Conservation (phyloP, 2,888 invertebrate genomes). For the Volucella inflata region DNA sequence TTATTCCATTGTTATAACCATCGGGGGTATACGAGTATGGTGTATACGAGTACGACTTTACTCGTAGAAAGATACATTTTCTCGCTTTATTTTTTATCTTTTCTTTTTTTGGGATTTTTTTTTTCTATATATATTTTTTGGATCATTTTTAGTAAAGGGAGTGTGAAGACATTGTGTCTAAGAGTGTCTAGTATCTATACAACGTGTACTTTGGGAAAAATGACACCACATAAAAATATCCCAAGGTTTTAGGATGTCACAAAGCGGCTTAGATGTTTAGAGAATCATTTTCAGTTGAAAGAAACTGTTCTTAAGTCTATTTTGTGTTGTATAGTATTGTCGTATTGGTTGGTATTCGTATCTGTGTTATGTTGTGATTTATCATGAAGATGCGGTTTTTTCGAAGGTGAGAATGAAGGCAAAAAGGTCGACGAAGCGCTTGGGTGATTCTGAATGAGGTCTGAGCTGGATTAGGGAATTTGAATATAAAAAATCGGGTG, state of each 20-base stretch:
- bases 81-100: slow-evolving; percentile 15
- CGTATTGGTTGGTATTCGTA: no score
- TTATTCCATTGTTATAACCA: slow-evolving; percentile 32
- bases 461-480: slow-evolving; percentile 65
- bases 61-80: slow-evolving; percentile 38
- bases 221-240: slow-evolving; percentile 71
- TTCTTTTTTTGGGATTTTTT: neutral
- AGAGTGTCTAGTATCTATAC: slow-evolving; percentile 21
- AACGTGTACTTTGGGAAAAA: slow-evolving; percentile 52
- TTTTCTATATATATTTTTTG: slow-evolving; percentile 15
- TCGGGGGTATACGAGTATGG: neutral
- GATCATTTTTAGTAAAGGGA: slow-evolving; percentile 19
- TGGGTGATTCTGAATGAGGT: slow-evolving; percentile 1
- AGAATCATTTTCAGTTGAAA: slow-evolving; percentile 50
- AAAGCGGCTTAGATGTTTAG: slow-evolving; percentile 69
- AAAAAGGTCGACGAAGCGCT: slow-evolving; percentile 42
- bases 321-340: slow-evolving; percentile 44
- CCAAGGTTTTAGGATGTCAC: slow-evolving; percentile 67
- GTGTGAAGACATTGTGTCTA: slow-evolving; percentile 39
- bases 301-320: slow-evolving; percentile 49
- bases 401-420: slow-evolving; percentile 24
- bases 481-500: slow-evolving; percentile 63
- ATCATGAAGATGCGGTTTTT: slow-evolving; percentile 50
- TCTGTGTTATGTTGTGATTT: slow-evolving; percentile 39
- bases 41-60: neutral